phyloP scores from a whole-genome alignment of 2,888 invertebrate genomes.

The Lepidochitona cinerea region DNA sequence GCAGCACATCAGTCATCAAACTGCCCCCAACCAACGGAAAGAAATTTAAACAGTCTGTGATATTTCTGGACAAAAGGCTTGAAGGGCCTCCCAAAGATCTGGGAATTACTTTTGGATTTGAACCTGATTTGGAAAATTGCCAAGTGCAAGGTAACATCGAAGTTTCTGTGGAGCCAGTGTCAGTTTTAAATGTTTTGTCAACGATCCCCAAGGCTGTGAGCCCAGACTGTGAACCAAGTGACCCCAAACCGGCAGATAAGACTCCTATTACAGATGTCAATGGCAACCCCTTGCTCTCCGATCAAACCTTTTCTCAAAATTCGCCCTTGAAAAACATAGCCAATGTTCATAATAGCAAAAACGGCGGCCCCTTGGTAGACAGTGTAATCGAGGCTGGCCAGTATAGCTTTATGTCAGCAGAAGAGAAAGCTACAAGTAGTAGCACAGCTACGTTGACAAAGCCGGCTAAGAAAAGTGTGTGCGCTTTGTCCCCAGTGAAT shows the following conservation, averaged over 20 bases:
- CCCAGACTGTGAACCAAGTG: not conserved
- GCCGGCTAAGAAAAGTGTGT: not conserved
- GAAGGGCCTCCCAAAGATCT: slow-evolving; percentile 42
- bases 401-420: not conserved
- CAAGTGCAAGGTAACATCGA: not conserved
- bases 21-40: slow-evolving; percentile 17
- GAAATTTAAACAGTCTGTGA: slow-evolving; percentile 47
- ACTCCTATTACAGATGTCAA: not conserved
- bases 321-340: not conserved
- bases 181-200: not conserved
- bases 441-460: not conserved
- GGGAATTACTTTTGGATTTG: slow-evolving; percentile 62
- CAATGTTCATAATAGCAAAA: not conserved
- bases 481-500: slow-evolving; percentile 15
- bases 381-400: not conserved
- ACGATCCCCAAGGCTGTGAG: not conserved
- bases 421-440: not conserved
- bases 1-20: not conserved
- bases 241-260: not conserved
- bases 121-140: slow-evolving; percentile 27
- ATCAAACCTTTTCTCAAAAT: not conserved
- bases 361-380: not conserved
- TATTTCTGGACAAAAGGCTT: slow-evolving; percentile 58
- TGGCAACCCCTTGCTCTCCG: not conserved
- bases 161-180: not conserved